phyloP scores from a whole-genome alignment of 2,888 invertebrate genomes.

The Drosophila algonquin region DNA sequence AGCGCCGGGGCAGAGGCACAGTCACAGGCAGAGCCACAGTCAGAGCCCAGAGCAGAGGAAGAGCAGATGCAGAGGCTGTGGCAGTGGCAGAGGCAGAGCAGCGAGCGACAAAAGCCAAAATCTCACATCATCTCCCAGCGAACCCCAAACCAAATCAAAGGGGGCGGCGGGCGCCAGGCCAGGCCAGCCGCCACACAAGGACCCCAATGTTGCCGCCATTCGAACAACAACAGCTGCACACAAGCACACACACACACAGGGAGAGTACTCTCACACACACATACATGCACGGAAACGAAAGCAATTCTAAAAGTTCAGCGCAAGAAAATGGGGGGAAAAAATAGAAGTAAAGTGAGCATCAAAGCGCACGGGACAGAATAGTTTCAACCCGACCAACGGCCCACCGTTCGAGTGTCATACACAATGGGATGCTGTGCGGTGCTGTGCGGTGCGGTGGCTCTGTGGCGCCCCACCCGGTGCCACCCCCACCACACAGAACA shows the following conservation, averaged over 20 bases:
- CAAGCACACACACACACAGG: constrained; percentile 47
- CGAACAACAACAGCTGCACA: constrained; percentile 49
- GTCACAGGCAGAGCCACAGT: constrained; percentile 12
- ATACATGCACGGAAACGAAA: constrained; percentile 36
- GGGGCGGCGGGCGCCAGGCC: neutral
- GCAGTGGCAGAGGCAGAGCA: constrained; percentile 20
- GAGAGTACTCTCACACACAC: constrained; percentile 31
- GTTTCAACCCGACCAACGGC: constrained; percentile 73
- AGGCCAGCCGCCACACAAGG: constrained; percentile 54
- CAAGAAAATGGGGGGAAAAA: constrained; percentile 40
- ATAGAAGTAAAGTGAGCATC: constrained; percentile 75
- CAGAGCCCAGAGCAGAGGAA: constrained; percentile 20
- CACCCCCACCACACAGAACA: neutral
- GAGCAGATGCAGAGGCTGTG: constrained; percentile 10
- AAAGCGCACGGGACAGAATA: constrained; percentile 72
- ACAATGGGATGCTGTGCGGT: constrained; percentile 43
- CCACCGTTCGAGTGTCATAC: constrained; percentile 56
- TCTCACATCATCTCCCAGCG: constrained; percentile 74
- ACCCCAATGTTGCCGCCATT: constrained; percentile 76
- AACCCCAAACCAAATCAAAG: constrained; percentile 55
- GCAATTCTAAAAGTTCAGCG: constrained; percentile 43
- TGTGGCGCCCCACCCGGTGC: constrained; percentile 38
- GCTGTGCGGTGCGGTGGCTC: constrained; percentile 15
- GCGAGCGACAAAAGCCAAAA: constrained; percentile 81
- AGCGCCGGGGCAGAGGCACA: constrained; percentile 53